These are phyloP conservation scores for Varanus komodoensis DNA, from an alignment of 2,113 vertebrate genomes.

Conservation along the genomic window DNA sequence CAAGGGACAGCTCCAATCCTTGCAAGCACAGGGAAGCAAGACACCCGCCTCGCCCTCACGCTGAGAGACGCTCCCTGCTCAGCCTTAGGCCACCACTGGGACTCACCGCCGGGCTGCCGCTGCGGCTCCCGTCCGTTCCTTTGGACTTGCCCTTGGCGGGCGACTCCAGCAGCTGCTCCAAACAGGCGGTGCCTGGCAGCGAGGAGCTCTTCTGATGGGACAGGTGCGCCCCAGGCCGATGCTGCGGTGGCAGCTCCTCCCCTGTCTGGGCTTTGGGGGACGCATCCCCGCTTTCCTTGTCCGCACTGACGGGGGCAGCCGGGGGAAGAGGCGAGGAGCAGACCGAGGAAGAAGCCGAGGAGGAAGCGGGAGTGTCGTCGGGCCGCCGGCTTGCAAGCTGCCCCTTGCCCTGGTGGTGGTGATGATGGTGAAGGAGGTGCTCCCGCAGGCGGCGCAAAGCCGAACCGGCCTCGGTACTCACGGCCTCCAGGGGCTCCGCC, in stretches of 20 bases:
- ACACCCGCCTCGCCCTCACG: too few species aligned
- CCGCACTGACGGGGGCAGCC: conserved; percentile 38
- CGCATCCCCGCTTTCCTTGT: neutral
- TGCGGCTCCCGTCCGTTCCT: neutral
- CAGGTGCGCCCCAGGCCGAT: conserved; percentile 67
- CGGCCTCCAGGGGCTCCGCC: conserved; percentile 75
- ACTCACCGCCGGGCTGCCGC: conserved; percentile 36
- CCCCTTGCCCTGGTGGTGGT: conserved; percentile 61
- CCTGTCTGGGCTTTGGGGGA: neutral
- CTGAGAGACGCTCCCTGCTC: neutral
- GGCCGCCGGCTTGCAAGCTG: conserved; percentile 49
- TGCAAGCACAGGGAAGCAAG: neutral
- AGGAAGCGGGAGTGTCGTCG: conserved; percentile 40
- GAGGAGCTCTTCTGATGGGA: conserved; percentile 92
- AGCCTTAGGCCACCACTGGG: neutral
- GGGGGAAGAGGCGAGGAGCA: conserved; percentile 24
- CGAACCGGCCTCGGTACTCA: conserved; percentile 68
- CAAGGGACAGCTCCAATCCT: neutral
- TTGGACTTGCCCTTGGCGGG: conserved; percentile 21
- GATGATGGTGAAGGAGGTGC: conserved; percentile 69
- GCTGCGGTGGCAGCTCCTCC: neutral
- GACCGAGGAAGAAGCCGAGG: conserved; percentile 44
- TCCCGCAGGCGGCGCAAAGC: conserved; percentile 74
- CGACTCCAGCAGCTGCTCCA: conserved; percentile 73
- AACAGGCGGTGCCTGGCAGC: conserved; percentile 73